Conservation (phyloP, 1,140 invertebrate genomes). For the Homarus americanus region DNA sequence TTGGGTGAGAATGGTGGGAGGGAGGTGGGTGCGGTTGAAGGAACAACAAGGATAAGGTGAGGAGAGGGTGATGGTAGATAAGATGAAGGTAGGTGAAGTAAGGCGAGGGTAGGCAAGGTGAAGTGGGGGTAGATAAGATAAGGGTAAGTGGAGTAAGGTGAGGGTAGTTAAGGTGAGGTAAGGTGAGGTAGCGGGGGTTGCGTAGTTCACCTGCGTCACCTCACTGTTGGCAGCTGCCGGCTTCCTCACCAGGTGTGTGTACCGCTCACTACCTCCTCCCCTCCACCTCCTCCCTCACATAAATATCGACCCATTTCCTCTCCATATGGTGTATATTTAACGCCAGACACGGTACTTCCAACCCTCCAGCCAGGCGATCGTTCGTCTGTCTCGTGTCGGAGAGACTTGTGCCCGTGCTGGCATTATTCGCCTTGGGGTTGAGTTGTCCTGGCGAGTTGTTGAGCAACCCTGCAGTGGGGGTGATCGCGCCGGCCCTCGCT, state of each 20-base stretch:
- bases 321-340: background rate
- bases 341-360: no score
- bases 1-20: no score
- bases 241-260: no score
- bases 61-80: background rate
- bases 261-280: background rate
- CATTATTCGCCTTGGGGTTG: background rate
- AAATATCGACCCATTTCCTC: background rate
- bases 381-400: no score
- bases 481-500: conserved; percentile 16
- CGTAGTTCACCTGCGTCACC: no score
- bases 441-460: background rate
- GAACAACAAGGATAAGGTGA: no score
- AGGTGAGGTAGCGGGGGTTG: no score
- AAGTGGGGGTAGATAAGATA: background rate
- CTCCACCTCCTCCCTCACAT: background rate
- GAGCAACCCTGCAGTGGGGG: conserved; percentile 25
- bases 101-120: background rate
- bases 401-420: background rate
- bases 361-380: no score
- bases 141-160: no score
- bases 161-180: no score
- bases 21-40: no score
- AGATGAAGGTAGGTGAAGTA: background rate
- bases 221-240: no score